Base-by-base conservation (phyloP, 1,140 invertebrate species). In the Drosophila repleta region DNA sequence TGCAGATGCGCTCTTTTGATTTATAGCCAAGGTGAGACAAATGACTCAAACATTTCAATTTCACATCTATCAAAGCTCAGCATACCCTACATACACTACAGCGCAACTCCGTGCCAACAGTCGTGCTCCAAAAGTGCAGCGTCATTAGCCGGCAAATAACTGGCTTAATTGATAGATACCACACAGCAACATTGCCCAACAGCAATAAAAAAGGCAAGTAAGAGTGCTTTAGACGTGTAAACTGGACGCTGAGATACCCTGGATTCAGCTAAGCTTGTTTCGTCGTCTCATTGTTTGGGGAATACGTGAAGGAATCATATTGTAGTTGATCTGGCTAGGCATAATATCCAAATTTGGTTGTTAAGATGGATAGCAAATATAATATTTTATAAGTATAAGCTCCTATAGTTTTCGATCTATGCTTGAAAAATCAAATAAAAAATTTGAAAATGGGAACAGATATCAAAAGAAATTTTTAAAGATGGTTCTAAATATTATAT, bases 1-100 rank as follows among this genome's bases (percentile, higher is more conserved):
- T 68, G 73, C 52, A 74, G 17, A 76, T 63, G 61, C 35, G 49
- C 29, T 20, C 45, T 62, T 69, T 62, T 71, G 68, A 71, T 71
- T 66, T 29, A 71, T 71, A 21, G 29, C 63, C 69, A 72, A 72
- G 55, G 55, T 65, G 51, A 49, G 66, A 39, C 35, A 3, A 13
- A 13, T 13, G 18, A 4, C 21, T 46, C 18, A 46, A 13, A 46
- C 45, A 21, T 46, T 46, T 46, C 45, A 21, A 46, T 13, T 46
- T 46, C 45, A 10, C 45, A 24, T 46, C 10, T 24, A 46, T 3
- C 45, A 11, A 1, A 46, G 13, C 6, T 21, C 20, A 11, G 18
- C 11, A 46, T 46, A 41, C 32, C 32, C 32, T 41, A 41, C 18
- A 46, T n/a, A 46, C 39, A 17, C 15, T 1, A 41, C 6, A 3